Evolutionary conservation across 2,888 invertebrate genomes (phyloP).

Genomic region (Eurytoma adleriae): DNA sequence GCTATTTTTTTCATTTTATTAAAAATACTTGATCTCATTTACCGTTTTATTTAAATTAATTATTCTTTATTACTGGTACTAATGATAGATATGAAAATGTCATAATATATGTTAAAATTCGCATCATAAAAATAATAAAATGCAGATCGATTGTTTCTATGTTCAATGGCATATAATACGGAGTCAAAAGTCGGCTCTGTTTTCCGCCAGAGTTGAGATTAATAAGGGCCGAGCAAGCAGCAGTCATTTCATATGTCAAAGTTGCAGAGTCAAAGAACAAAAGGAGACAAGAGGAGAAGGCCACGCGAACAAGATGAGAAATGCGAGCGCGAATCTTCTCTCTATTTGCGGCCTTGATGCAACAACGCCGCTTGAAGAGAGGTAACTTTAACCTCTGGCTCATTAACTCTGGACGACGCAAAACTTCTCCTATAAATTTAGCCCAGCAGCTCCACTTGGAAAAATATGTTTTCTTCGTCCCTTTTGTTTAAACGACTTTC

Average conservation of each 20-base stretch:
- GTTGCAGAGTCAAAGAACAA: slow-evolving; percentile 50
- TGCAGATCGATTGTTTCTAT: too few species aligned
- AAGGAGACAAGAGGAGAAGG: slow-evolving; percentile 49
- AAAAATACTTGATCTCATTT: too few species aligned
- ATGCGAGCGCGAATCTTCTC: slow-evolving; percentile 20
- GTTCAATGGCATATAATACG: background rate
- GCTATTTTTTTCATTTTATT: too few species aligned
- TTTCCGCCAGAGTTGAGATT: slow-evolving; percentile 23
- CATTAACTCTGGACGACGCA: slow-evolving; percentile 61
- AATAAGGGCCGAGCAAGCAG: slow-evolving; percentile 19
- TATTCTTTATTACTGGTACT: too few species aligned
- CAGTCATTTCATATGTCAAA: slow-evolving; percentile 26
- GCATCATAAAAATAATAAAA: too few species aligned
- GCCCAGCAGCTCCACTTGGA: too few species aligned
- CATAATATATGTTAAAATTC: too few species aligned
- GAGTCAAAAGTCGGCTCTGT: slow-evolving; percentile 16
- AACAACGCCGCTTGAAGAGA: slow-evolving; percentile 15
- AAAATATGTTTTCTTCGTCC: too few species aligned
- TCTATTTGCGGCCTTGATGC: slow-evolving; percentile 29
- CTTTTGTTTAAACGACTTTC: too few species aligned
- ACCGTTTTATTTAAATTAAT: too few species aligned
- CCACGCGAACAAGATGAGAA: slow-evolving; percentile 54
- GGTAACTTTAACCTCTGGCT: slow-evolving; percentile 71
- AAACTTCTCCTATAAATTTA: background rate
- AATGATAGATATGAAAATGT: too few species aligned